These are phyloP conservation scores for Bombus haemorrhoidalis DNA, from an alignment of 1,140 invertebrate species.

Conservation along the genomic window DNA sequence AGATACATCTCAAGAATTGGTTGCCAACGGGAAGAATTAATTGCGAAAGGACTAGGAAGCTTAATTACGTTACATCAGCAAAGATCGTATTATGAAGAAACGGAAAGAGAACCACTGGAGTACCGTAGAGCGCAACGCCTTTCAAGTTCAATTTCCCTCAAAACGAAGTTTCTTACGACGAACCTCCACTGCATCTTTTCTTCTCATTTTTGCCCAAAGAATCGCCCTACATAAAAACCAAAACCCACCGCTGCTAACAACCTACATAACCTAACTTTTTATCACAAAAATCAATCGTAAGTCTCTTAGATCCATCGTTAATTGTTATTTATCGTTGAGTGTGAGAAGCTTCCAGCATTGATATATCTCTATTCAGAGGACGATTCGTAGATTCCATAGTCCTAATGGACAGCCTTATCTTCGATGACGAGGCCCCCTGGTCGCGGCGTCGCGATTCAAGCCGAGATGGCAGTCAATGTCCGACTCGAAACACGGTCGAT, in stretches of 20 bases:
- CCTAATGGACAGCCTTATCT: background rate
- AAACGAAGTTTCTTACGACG: background rate
- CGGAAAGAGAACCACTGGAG: background rate
- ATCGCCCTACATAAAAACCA: background rate
- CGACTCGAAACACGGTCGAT: slow-evolving; percentile 56
- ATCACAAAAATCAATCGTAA: background rate
- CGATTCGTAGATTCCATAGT: background rate
- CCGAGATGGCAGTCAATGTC: slow-evolving; percentile 58
- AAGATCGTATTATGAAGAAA: background rate
- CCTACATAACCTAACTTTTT: background rate
- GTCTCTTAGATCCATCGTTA: background rate
- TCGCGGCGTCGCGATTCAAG: slow-evolving; percentile 47
- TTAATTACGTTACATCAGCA: background rate
- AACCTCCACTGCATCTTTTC: background rate
- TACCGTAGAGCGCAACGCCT: background rate
- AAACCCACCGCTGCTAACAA: background rate
- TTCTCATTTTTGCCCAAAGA: background rate
- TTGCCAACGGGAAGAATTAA: background rate
- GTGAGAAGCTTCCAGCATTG: no score
- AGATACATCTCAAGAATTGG: background rate
- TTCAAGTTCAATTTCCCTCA: slow-evolving; percentile 5
- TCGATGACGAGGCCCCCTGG: background rate
- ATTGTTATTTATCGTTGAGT: background rate
- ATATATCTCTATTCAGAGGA: background rate
- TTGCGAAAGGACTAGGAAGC: background rate